Evolutionary conservation across 1,140 invertebrate species (phyloP).

Genomic region (Ceratina australensis): DNA sequence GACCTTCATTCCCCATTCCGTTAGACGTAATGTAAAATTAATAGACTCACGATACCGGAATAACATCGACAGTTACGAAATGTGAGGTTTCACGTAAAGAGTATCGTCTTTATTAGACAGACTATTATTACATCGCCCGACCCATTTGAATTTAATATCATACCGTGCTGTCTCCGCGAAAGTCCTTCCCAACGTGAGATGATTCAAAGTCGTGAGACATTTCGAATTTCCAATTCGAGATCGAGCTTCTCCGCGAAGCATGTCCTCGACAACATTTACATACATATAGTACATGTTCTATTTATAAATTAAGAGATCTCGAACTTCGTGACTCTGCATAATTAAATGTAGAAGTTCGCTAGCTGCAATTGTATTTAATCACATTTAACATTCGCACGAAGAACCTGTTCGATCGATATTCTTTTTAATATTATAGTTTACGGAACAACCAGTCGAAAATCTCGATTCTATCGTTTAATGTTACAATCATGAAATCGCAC

Average conservation of each 20-base stretch:
- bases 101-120: slow-evolving; percentile 17
- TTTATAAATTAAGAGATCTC: background rate
- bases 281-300: background rate
- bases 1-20: background rate
- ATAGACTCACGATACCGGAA: slow-evolving; percentile 16
- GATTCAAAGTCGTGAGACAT: background rate
- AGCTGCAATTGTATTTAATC: too few species aligned
- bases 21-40: background rate
- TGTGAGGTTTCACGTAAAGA: background rate
- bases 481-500: background rate
- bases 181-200: background rate
- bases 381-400: too few species aligned
- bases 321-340: background rate
- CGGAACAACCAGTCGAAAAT: too few species aligned
- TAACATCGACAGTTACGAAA: background rate
- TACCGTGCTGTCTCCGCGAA: background rate
- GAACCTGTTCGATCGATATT: too few species aligned
- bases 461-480: too few species aligned
- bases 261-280: background rate
- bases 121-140: slow-evolving; percentile 7
- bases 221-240: background rate
- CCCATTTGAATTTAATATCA: background rate
- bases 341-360: background rate
- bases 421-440: too few species aligned
- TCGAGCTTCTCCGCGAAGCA: background rate